These are phyloP conservation scores for Gymnocypris eckloni DNA, from an alignment of 2,797 vertebrate species.

Conservation along the genomic window DNA sequence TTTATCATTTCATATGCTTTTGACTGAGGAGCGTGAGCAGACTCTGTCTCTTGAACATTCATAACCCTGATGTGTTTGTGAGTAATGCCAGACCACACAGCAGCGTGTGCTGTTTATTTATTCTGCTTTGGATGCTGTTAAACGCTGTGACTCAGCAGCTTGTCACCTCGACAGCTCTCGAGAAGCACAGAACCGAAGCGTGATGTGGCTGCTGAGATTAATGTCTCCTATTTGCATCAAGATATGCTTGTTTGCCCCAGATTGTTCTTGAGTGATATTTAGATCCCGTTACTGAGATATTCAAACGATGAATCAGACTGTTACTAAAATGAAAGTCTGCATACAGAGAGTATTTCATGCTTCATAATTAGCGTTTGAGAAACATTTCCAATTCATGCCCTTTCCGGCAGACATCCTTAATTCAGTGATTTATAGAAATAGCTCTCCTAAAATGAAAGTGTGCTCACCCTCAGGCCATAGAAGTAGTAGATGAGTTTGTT, in stretches of 20 bases:
- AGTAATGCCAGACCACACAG: not conserved
- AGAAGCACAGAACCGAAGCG: not conserved
- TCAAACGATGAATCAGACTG: constrained; percentile 11
- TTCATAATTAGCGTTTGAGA: constrained; percentile 11
- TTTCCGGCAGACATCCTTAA: not conserved
- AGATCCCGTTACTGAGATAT: constrained; percentile 51
- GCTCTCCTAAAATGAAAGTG: not conserved
- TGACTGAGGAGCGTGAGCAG: no score
- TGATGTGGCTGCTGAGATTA: constrained; percentile 31
- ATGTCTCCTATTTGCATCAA: constrained; percentile 55
- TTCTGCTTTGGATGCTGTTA: constrained; percentile 50
- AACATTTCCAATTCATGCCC: not conserved
- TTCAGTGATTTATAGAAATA: not conserved
- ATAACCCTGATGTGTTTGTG: not conserved
- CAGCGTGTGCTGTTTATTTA: constrained; percentile 53
- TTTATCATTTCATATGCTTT: not conserved
- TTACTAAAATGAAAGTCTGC: constrained; percentile 3
- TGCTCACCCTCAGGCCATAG: not conserved
- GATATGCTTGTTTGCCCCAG: constrained; percentile 53
- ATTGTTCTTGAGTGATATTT: constrained; percentile 53
- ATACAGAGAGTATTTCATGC: not conserved
- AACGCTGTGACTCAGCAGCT: constrained; percentile 48
- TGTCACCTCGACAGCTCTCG: not conserved
- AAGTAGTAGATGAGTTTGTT: not conserved
- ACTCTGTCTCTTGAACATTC: not conserved